These are phyloP conservation scores for Galerucella pusilla DNA, from an alignment of 2,888 invertebrate species.

Conservation along the genomic window DNA sequence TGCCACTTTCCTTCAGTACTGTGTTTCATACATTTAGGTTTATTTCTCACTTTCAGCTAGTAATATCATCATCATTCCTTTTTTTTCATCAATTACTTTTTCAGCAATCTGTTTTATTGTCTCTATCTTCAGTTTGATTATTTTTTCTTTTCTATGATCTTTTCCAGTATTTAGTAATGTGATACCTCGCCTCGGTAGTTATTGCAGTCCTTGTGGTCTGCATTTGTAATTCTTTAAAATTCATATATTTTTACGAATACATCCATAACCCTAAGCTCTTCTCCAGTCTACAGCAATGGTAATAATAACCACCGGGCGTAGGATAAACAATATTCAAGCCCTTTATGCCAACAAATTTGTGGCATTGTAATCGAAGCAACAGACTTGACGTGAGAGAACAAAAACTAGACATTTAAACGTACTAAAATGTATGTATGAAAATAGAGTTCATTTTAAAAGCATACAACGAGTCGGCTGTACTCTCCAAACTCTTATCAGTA, in stretches of 20 bases:
- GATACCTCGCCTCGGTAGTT: too few relatives aligned
- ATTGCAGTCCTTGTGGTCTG: too few relatives aligned
- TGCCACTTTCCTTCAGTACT: too few relatives aligned
- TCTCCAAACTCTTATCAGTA: constrained; percentile 56
- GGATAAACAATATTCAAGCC: constrained; percentile 50
- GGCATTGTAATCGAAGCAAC: constrained; percentile 52
- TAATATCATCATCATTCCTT: too few relatives aligned
- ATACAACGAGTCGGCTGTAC: constrained; percentile 53
- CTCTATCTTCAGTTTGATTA: too few relatives aligned
- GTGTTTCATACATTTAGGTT: too few relatives aligned
- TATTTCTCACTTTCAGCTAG: too few relatives aligned
- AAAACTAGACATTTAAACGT: constrained; percentile 46
- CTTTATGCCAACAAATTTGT: constrained; percentile 56
- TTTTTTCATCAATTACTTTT: too few relatives aligned
- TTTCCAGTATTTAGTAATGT: too few relatives aligned
- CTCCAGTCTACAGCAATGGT: background rate
- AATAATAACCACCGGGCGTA: constrained; percentile 24
- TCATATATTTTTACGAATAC: background rate
- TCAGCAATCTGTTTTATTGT: too few relatives aligned
- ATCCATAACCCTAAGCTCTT: background rate
- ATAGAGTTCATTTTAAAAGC: constrained; percentile 29
- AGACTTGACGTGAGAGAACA: constrained; percentile 57
- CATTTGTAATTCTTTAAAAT: too few relatives aligned
- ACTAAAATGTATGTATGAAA: constrained; percentile 38
- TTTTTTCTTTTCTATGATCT: too few relatives aligned